Evolutionary conservation across 2,797 vertebrate species (phyloP).

Genomic region (Threskiornis aethiopicus): DNA sequence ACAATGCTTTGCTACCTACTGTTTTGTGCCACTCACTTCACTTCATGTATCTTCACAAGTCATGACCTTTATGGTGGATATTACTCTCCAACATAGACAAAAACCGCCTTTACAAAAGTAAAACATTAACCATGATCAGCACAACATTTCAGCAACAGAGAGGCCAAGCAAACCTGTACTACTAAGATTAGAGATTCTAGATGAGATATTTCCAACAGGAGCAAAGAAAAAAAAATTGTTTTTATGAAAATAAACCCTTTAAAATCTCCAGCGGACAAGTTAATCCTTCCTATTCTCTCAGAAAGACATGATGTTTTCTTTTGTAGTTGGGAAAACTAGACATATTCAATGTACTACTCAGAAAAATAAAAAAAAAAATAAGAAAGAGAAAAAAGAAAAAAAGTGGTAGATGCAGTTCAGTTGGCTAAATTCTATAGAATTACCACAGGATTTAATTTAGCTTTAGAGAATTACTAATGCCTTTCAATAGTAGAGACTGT

Average conservation of each 20-base stretch:
- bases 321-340: background rate
- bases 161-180: background rate
- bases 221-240: background rate
- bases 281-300: background rate
- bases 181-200: background rate
- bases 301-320: background rate
- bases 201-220: background rate
- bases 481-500: background rate
- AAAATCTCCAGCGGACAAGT: background rate
- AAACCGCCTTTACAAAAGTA: slow-evolving; percentile 26
- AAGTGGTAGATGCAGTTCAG: background rate
- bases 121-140: slow-evolving; percentile 10
- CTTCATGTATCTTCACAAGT: slow-evolving; percentile 55
- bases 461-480: background rate
- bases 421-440: background rate
- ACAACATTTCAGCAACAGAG: background rate
- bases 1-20: slow-evolving; percentile 63
- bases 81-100: slow-evolving; percentile 34
- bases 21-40: slow-evolving; percentile 66
- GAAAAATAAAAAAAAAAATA: background rate
- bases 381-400: too few relatives aligned
- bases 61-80: slow-evolving; percentile 53
- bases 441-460: background rate
- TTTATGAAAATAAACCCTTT: background rate
- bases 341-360: background rate